phyloP scores from a whole-genome alignment of 2,888 invertebrate genomes.

The Sarcophaga carnaria region DNA sequence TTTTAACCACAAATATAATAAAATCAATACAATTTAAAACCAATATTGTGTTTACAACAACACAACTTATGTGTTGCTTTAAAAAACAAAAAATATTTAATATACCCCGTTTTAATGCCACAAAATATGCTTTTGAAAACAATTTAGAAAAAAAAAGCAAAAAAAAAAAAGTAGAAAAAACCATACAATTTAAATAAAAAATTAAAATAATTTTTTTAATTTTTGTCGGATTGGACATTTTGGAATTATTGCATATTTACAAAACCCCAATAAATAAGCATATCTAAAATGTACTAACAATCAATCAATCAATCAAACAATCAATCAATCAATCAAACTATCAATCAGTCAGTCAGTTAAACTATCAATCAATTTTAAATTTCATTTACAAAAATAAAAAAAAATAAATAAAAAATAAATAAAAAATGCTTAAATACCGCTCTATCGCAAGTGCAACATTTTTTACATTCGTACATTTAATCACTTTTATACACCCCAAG shows the following conservation, averaged over 20 bases:
- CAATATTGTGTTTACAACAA: not conserved
- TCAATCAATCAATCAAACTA: not conserved
- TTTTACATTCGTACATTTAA: not conserved
- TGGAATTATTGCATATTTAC: slow-evolving; percentile 79
- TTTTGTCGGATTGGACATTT: slow-evolving; percentile 81
- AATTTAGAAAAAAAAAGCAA: not conserved
- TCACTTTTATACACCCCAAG: slow-evolving; percentile 43
- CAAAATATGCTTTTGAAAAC: slow-evolving; percentile 32
- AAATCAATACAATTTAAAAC: not conserved
- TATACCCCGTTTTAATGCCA: not conserved
- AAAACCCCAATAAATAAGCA: slow-evolving; percentile 71
- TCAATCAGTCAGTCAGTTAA: not conserved
- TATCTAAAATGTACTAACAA: slow-evolving; percentile 63
- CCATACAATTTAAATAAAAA: slow-evolving; percentile 3
- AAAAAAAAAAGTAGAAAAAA: slow-evolving; percentile 12
- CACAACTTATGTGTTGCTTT: slow-evolving; percentile 42
- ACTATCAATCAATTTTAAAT: not conserved
- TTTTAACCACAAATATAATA: not conserved
- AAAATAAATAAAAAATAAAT: not conserved
- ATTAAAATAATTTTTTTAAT: slow-evolving; percentile 77
- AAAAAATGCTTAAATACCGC: not conserved
- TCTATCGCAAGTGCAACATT: not conserved
- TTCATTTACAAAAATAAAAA: not conserved
- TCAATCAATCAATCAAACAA: slow-evolving; percentile 25
- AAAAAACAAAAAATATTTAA: slow-evolving; percentile 29